Evolutionary conservation across 1,140 invertebrate species (phyloP).

Genomic region (Heliconius hewitsoni): DNA sequence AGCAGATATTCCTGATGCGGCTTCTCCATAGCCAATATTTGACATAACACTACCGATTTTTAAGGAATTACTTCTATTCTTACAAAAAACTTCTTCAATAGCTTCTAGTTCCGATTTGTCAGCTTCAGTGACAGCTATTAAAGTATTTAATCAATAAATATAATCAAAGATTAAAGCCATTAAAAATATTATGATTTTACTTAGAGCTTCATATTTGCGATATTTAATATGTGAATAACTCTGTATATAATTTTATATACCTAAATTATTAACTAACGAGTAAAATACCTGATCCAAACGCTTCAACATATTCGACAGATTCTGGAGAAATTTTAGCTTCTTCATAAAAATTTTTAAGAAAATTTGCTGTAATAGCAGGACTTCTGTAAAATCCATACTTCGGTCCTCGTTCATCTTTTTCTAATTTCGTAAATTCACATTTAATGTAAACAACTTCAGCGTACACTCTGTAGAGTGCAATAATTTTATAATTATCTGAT

Average conservation of each 20-base stretch:
- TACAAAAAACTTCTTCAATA: slow-evolving; percentile 63
- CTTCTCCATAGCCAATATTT: slow-evolving; percentile 88
- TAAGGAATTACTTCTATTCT: slow-evolving; percentile 80
- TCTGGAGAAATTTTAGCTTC: slow-evolving; percentile 84
- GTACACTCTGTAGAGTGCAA: slow-evolving; percentile 80
- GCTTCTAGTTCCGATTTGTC: slow-evolving; percentile 59
- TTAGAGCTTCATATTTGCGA: too few species aligned
- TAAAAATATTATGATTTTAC: too few species aligned
- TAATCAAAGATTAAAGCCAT: too few species aligned
- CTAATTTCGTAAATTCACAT: slow-evolving; percentile 70
- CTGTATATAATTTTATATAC: too few species aligned
- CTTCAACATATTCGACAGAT: slow-evolving; percentile 87
- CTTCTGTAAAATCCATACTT: slow-evolving; percentile 79
- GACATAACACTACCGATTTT: slow-evolving; percentile 88
- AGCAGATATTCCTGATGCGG: slow-evolving; percentile 83
- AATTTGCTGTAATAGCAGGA: slow-evolving; percentile 79
- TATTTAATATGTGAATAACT: too few species aligned
- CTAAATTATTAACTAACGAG: too few species aligned
- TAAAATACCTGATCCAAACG: slow-evolving; percentile 84
- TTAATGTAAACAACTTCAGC: slow-evolving; percentile 86
- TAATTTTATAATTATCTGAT: slow-evolving; percentile 1
- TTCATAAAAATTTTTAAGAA: slow-evolving; percentile 83
- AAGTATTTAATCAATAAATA: slow-evolving; percentile 6
- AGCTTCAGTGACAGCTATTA: slow-evolving; percentile 73
- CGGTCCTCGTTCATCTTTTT: slow-evolving; percentile 34